A percentile compares a stretch with the other conserved stretches of the same genome.
Conservation (phyloP, 2,888 invertebrate genomes). For the Drosophila trichaetosa region DNA sequence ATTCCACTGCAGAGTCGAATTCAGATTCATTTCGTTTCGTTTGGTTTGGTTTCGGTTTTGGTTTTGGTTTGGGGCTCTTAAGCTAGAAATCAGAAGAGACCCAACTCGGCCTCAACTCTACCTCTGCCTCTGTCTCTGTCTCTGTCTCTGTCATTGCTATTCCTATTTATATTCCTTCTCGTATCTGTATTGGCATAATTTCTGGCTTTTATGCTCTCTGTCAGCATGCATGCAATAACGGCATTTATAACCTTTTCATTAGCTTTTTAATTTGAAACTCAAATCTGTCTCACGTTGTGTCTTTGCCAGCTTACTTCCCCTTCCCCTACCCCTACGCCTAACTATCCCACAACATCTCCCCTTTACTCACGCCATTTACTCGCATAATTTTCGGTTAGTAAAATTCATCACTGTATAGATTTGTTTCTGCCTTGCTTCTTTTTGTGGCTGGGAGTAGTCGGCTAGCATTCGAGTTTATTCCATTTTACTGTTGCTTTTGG, state of each 20-base stretch:
- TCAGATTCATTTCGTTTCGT: slow-evolving; percentile 43
- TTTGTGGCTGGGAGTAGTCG: slow-evolving; percentile 22
- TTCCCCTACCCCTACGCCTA: not conserved
- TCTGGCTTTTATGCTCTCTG: slow-evolving; percentile 19
- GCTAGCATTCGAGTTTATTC: not conserved
- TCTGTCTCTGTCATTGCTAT: not conserved
- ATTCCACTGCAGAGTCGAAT: slow-evolving; percentile 46
- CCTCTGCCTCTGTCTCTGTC: not conserved
- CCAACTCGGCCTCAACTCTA: not conserved
- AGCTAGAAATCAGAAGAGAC: slow-evolving; percentile 44
- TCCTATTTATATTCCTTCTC: slow-evolving; percentile 33
- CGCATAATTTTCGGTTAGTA: slow-evolving; percentile 60
- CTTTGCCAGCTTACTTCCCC: slow-evolving; percentile 17
- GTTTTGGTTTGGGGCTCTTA: slow-evolving; percentile 22
- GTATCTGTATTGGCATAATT: slow-evolving; percentile 71
- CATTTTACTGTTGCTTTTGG: slow-evolving; percentile 21
- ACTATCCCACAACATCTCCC: not conserved
- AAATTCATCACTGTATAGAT: slow-evolving; percentile 8
- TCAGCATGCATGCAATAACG: slow-evolving; percentile 47
- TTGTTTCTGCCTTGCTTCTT: not conserved
- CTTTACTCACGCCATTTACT: slow-evolving; percentile 51
- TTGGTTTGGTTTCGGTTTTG: slow-evolving; percentile 4
- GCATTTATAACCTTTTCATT: slow-evolving; percentile 80
- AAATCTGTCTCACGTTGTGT: slow-evolving; percentile 59
- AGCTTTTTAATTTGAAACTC: slow-evolving; percentile 77